Percentiles rank a stretch among this genome's conserved stretches.
phyloP scores from a whole-genome alignment of 2,888 invertebrate species.

The Drosophila picticornis region DNA sequence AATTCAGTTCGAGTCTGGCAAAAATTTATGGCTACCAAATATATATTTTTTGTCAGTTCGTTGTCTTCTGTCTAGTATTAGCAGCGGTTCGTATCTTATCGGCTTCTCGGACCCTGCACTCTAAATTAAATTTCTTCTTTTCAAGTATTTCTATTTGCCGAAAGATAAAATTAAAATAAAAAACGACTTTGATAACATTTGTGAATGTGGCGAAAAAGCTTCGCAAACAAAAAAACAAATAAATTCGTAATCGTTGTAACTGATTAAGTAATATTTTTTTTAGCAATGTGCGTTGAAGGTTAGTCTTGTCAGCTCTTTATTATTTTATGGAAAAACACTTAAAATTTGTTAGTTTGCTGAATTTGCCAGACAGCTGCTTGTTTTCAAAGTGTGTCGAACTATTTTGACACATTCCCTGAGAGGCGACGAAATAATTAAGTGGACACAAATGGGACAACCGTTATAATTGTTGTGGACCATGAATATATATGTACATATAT shows the following conservation, averaged over 20 bases:
- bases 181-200: slow-evolving; percentile 28
- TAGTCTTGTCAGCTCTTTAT: neutral
- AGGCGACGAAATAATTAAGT: slow-evolving; percentile 33
- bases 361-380: slow-evolving; percentile 45
- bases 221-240: neutral
- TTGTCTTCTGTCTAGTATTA: slow-evolving; percentile 19
- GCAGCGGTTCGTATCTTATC: slow-evolving; percentile 46
- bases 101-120: slow-evolving; percentile 19
- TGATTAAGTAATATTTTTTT: slow-evolving; percentile 12
- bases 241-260: slow-evolving; percentile 18
- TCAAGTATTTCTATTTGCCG: slow-evolving; percentile 47
- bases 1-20: slow-evolving; percentile 13
- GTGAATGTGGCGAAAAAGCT: slow-evolving; percentile 22
- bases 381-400: slow-evolving; percentile 36
- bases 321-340: neutral
- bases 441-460: slow-evolving; percentile 11
- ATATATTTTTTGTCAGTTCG: neutral
- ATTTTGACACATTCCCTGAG: slow-evolving; percentile 41
- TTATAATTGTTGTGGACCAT: neutral
- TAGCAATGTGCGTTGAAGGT: slow-evolving; percentile 10
- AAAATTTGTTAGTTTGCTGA: neutral
- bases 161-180: slow-evolving; percentile 41
- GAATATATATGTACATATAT: neutral
- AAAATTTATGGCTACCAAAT: slow-evolving; percentile 1
- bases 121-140: slow-evolving; percentile 66